Conservation (phyloP, 2,113 vertebrate genomes). For the Nothocercus julius region DNA sequence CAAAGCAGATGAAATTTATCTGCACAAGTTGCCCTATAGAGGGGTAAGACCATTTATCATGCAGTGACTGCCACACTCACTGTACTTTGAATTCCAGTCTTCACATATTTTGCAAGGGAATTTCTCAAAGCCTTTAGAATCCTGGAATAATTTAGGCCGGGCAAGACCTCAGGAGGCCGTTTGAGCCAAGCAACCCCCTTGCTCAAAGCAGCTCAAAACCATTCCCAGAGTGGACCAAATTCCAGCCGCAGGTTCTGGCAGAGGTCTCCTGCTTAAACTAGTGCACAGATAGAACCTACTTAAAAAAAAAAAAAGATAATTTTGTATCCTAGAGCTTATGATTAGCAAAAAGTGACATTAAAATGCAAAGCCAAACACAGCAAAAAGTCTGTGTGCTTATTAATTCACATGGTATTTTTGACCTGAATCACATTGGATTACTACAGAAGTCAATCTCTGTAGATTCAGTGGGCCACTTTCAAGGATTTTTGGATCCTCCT, state of each 20-base stretch:
- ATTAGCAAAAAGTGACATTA: not conserved
- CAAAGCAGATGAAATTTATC: not conserved
- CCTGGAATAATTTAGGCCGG: not conserved
- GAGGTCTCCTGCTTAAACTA: not conserved
- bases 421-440: not conserved
- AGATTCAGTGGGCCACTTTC: not conserved
- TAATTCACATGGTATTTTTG: not conserved
- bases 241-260: not conserved
- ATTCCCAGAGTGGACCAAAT: not conserved
- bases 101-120: not conserved
- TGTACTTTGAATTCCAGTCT: not conserved
- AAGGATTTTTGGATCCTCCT: not conserved
- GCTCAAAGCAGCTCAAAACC: not conserved
- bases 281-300: not conserved
- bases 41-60: not conserved
- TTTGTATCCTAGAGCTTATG: not conserved
- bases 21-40: fast-evolving
- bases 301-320: not conserved
- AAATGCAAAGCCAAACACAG: not conserved
- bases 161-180: not conserved
- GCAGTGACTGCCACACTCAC: not conserved
- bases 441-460: not conserved
- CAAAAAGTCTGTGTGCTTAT: not conserved
- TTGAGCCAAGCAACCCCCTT: not conserved
- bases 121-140: not conserved